A percentile compares a stretch with the other conserved stretches of the same genome.
phyloP scores from a whole-genome alignment of 2,888 invertebrate species.

The Pecten maximus region DNA sequence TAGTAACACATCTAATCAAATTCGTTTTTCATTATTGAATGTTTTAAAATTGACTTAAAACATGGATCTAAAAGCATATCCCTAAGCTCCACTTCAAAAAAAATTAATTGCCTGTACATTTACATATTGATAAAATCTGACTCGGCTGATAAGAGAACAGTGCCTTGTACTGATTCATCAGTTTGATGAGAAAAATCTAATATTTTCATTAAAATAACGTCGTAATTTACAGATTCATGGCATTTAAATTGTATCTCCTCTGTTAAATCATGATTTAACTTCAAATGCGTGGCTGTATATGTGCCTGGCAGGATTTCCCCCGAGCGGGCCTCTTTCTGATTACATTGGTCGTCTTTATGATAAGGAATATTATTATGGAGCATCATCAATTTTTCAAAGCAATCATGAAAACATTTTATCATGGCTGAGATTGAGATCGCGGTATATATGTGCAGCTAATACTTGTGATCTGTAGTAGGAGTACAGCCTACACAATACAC shows the following conservation, averaged over 20 bases:
- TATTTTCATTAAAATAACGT: conserved; percentile 25
- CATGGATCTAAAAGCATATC: background rate
- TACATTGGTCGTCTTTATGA: conserved; percentile 1
- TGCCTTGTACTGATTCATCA: conserved; percentile 13
- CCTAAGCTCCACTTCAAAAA: background rate
- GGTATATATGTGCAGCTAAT: background rate
- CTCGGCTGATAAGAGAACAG: background rate
- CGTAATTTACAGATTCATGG: background rate
- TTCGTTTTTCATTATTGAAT: background rate
- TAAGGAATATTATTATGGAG: background rate
- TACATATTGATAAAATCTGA: background rate
- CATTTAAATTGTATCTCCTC: background rate
- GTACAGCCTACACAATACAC: conserved; percentile 3
- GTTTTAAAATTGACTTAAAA: background rate
- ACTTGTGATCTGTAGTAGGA: background rate
- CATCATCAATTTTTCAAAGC: conserved; percentile 28
- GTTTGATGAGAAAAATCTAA: conserved; percentile 2
- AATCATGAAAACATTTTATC: conserved; percentile 32
- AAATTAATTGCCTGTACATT: background rate
- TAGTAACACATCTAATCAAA: background rate
- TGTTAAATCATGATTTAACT: background rate
- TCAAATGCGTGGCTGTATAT: background rate
- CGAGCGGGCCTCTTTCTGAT: background rate
- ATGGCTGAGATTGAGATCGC: background rate
- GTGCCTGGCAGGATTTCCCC: background rate